phyloP scores from a whole-genome alignment of 2,113 vertebrate species.

The Orientallactaga bullata region DNA sequence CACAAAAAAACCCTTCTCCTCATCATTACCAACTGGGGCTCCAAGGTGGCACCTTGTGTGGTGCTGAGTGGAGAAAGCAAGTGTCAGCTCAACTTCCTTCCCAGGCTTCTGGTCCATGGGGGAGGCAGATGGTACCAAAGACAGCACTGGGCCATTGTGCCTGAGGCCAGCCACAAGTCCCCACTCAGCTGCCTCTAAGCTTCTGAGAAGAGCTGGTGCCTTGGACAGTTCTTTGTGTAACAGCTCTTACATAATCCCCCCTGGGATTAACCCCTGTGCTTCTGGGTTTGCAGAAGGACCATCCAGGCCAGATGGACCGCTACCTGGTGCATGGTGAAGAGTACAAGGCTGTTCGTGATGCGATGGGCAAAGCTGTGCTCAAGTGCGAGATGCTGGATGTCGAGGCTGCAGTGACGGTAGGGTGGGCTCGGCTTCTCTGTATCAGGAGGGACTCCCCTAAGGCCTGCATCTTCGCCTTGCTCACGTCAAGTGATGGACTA shows the following conservation, averaged over 20 bases:
- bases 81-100: accelerated
- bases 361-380: conserved; percentile 87
- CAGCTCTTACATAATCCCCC: accelerated
- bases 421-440: neutral
- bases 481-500: neutral
- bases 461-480: neutral
- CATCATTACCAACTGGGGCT: neutral
- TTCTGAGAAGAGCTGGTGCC: neutral
- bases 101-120: accelerated
- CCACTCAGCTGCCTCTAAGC: neutral
- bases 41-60: accelerated
- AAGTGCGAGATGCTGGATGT: conserved; percentile 82
- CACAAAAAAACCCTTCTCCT: neutral
- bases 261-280: neutral
- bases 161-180: accelerated
- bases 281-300: conserved; percentile 65
- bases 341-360: conserved; percentile 92
- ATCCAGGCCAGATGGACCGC: conserved; percentile 87
- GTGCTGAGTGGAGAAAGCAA: neutral
- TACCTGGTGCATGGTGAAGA: conserved; percentile 90
- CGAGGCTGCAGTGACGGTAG: conserved; percentile 88
- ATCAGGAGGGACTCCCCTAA: neutral
- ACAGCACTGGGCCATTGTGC: accelerated
- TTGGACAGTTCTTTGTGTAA: neutral
- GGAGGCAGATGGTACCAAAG: neutral